A percentile compares a stretch with the other conserved stretches of the same genome.
phyloP scores from a whole-genome alignment of 1,140 invertebrate genomes.

The Bombus polaris region DNA sequence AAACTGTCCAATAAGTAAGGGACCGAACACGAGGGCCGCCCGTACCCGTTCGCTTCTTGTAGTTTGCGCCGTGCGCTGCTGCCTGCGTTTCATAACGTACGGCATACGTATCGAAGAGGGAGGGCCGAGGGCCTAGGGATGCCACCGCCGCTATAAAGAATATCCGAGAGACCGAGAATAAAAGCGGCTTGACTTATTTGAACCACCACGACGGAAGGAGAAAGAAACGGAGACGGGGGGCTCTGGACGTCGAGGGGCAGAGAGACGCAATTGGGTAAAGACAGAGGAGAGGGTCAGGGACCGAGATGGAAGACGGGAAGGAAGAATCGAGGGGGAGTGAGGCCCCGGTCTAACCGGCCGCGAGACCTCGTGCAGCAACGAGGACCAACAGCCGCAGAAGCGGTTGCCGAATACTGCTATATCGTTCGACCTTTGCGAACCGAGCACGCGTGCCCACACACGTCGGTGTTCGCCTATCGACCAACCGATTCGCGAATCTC shows the following conservation, averaged over 20 bases:
- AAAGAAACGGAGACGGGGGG: constrained; percentile 25
- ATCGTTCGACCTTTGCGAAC: constrained; percentile 76
- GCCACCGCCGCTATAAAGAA: constrained; percentile 75
- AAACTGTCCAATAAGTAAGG: constrained; percentile 82
- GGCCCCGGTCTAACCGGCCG: constrained; percentile 35
- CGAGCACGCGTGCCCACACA: constrained; percentile 74
- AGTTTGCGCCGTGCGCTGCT: constrained; percentile 62
- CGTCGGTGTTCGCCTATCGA: constrained; percentile 52
- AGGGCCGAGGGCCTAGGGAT: constrained; percentile 9
- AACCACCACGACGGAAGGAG: constrained; percentile 67
- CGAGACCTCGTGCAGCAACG: constrained; percentile 29
- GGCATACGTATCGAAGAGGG: constrained; percentile 39
- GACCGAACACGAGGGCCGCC: constrained; percentile 68
- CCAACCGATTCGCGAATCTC: not conserved
- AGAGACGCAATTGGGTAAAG: not conserved
- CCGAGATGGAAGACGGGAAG: not conserved
- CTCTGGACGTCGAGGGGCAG: constrained; percentile 2
- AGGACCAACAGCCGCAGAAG: constrained; percentile 60
- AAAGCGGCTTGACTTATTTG: constrained; percentile 79
- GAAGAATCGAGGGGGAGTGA: constrained; percentile 11
- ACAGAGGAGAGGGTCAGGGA: constrained; percentile 29
- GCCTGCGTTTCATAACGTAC: constrained; percentile 68
- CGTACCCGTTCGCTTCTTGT: constrained; percentile 75
- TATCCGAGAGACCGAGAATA: constrained; percentile 77
- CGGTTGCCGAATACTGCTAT: constrained; percentile 73